Percentiles rank a stretch among this genome's conserved stretches.
These are phyloP conservation scores for Drosophila parthenogenetica DNA, from an alignment of 2,888 invertebrate genomes.

Conservation along the genomic window DNA sequence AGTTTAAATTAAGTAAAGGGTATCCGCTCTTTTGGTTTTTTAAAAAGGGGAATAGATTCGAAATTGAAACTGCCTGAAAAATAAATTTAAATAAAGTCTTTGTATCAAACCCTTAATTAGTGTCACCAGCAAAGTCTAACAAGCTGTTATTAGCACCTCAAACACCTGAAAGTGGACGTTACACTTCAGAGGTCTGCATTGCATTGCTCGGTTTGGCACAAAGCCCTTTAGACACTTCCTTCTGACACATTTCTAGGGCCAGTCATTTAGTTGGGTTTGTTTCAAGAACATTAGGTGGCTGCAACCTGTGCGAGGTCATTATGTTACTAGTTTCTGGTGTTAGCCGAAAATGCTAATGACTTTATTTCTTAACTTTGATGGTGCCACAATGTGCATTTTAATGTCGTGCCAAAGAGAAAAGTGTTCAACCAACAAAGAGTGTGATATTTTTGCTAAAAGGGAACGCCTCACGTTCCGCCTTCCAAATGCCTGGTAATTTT, in stretches of 20 bases:
- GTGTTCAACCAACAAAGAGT: constrained; percentile 15
- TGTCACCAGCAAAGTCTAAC: constrained; percentile 27
- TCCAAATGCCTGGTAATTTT: constrained; percentile 43
- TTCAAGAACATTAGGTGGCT: constrained; percentile 11
- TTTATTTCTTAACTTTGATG: constrained; percentile 70
- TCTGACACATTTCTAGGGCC: constrained; percentile 63
- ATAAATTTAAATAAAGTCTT: neutral
- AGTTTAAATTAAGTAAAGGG: no score
- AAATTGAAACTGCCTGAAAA: neutral
- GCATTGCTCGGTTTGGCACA: constrained; percentile 18
- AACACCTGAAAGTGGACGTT: constrained; percentile 37
- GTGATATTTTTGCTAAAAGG: constrained; percentile 11
- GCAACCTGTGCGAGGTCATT: constrained; percentile 46
- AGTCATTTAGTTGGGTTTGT: constrained; percentile 57
- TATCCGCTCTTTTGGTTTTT: no score
- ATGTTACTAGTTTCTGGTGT: constrained; percentile 38
- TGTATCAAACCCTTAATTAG: neutral
- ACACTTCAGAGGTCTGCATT: constrained; percentile 24
- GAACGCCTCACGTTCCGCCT: constrained; percentile 44
- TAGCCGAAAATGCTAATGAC: constrained; percentile 77
- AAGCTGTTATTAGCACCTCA: constrained; percentile 51
- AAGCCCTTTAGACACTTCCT: constrained; percentile 52
- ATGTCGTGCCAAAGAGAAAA: constrained; percentile 62
- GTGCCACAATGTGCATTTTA: constrained; percentile 76
- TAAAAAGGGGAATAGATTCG: neutral